Evolutionary conservation across 2,113 vertebrate species (phyloP).

Genomic region (Promerops cafer): DNA sequence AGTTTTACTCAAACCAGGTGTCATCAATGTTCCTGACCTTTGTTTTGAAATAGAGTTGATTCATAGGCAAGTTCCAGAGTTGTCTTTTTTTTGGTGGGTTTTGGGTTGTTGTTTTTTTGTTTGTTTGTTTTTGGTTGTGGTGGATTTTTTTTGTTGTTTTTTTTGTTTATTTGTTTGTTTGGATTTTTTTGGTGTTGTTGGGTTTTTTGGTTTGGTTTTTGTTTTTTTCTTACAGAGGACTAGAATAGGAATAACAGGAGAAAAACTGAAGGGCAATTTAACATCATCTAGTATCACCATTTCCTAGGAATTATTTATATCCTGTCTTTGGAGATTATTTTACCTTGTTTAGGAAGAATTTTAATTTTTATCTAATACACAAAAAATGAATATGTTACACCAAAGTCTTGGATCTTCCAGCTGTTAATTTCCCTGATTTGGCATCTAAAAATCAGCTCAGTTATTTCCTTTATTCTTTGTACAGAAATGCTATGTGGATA

Average conservation of each 20-base stretch:
- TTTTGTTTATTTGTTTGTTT: not conserved
- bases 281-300: not conserved
- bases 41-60: not conserved
- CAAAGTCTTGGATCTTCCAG: not conserved
- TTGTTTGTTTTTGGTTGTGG: not conserved
- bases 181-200: not conserved
- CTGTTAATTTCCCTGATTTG: not conserved
- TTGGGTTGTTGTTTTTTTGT: not conserved
- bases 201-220: not conserved
- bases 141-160: not conserved
- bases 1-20: not conserved
- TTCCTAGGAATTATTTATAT: not conserved
- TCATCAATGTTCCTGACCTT: rapidly evolving
- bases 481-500: not conserved
- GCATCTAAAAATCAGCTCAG: not conserved
- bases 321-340: not conserved
- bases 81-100: not conserved
- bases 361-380: not conserved
- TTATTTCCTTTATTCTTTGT: not conserved
- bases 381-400: not conserved
- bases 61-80: not conserved
- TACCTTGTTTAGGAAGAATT: not conserved
- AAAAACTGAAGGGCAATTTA: not conserved
- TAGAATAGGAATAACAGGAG: not conserved
- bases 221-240: not conserved